A percentile compares a stretch with the other conserved stretches of the same genome.
Conservation (phyloP, 2,797 vertebrate genomes). For the Coregonus suidteri region DNA sequence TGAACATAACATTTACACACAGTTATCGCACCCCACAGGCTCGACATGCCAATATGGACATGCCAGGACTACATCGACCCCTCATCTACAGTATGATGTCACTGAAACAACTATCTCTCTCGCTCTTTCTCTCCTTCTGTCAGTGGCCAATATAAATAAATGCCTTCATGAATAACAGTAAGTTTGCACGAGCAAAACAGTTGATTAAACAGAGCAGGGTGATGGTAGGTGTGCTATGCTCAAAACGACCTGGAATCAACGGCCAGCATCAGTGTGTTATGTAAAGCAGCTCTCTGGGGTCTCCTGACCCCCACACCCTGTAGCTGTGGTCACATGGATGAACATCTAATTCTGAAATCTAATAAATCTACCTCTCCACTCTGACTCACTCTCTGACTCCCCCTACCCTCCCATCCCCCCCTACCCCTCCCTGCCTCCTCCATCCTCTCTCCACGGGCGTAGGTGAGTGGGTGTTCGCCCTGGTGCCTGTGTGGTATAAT, state of each 20-base stretch:
- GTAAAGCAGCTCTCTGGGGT: not conserved
- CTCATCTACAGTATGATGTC: slow-evolving; percentile 62
- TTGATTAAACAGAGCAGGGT: too few relatives aligned
- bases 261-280: not conserved
- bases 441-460: not conserved
- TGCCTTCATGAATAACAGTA: too few relatives aligned
- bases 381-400: slow-evolving; percentile 25
- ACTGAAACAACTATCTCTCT: slow-evolving; percentile 9
- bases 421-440: too few relatives aligned
- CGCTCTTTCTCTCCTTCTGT: not conserved
- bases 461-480: not conserved
- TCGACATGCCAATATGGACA: slow-evolving; percentile 82
- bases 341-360: slow-evolving; percentile 29
- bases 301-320: slow-evolving; percentile 42
- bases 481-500: too few relatives aligned
- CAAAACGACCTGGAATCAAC: not conserved
- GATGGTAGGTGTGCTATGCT: too few relatives aligned
- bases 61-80: slow-evolving; percentile 65
- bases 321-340: slow-evolving; percentile 19
- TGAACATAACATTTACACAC: too few relatives aligned
- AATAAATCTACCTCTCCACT: slow-evolving; percentile 74
- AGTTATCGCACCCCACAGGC: slow-evolving; percentile 42
- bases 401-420: not conserved
- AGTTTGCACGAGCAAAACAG: too few relatives aligned
- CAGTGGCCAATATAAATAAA: too few relatives aligned